Evolutionary conservation across 2,797 vertebrate species (phyloP).

Genomic region (Phoxinus dragarum): DNA sequence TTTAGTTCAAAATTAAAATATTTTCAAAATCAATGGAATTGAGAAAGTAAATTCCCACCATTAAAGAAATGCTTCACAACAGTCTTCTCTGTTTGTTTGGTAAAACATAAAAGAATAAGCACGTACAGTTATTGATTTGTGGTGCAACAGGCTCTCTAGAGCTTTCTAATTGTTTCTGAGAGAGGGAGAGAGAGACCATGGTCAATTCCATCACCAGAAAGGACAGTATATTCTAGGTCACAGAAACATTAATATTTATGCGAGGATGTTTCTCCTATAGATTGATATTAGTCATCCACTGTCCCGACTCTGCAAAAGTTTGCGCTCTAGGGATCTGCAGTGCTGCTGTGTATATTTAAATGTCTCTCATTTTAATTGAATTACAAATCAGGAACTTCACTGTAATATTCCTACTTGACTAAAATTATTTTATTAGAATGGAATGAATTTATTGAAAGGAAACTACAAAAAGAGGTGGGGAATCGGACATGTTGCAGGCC

Average conservation of each 20-base stretch:
- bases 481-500: background rate
- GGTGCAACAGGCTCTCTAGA: conserved; percentile 34
- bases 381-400: background rate
- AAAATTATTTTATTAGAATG: background rate
- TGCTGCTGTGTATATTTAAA: conserved; percentile 5
- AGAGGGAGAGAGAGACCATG: conserved; percentile 7
- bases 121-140: conserved; percentile 49
- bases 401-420: background rate
- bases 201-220: conserved; percentile 43
- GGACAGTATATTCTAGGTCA: conserved; percentile 53
- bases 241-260: conserved; percentile 49
- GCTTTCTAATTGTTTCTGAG: conserved; percentile 35
- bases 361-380: background rate
- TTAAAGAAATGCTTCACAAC: conserved; percentile 6
- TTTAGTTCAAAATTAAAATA: background rate
- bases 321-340: background rate
- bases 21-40: conserved; percentile 20
- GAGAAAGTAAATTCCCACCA: conserved; percentile 2
- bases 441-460: background rate
- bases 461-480: background rate
- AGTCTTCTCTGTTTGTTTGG: conserved; percentile 28
- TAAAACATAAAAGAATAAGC: conserved; percentile 44
- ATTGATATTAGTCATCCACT: conserved; percentile 33
- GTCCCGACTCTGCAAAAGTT: conserved; percentile 9
- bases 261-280: background rate